Base-by-base conservation (phyloP, 2,113 vertebrate species). In the Ceratotherium simum region DNA sequence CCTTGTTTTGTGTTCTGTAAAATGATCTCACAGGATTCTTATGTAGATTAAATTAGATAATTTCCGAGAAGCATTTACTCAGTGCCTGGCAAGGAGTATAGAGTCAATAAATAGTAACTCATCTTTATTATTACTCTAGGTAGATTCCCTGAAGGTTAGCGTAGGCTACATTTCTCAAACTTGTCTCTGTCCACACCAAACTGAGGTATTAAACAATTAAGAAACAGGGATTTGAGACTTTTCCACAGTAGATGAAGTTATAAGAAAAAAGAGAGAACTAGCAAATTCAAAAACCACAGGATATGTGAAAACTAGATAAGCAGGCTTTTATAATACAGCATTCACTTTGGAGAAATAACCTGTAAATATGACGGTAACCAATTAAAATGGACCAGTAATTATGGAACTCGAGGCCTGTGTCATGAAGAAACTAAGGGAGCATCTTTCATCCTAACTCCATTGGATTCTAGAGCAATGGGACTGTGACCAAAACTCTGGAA, bases 1-100 rank as follows among this genome's bases (percentile, higher is more conserved):
- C 95, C 33, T 69, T 90, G 20, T 70, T 97, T 95, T 92, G 67
- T 23, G 27, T 58, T 91, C 89, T 86, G 16, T 65, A 82, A 91
- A 80, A 81, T 89, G 60, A 85, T 36, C 81, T 85, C 78, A 76
- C 18, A 54, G 62, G 31, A 78, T 83, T 87, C 88, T 91, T 73
- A 65, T 3, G 51, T 62, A 91, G 48, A 91, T 78, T 73, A 48
- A 93, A 78, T 89, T 60, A 90, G 58, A 82, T 82, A 67, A 73
- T 39, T 42, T 54, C 6, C 25, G 12, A 18, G 67, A 51, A 88
- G 51, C 12, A 46, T n/a, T 81, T 65, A 20, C 76, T 51, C 13
- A 29, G 29, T 62, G 27, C 8, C 7, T 81, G 42, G 27, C 21
- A 16, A 93, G 65, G 18, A 58, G 8, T 62, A 11, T 16, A 58